Conservation (phyloP, 2,797 vertebrate species). For the Malurus splendens region DNA sequence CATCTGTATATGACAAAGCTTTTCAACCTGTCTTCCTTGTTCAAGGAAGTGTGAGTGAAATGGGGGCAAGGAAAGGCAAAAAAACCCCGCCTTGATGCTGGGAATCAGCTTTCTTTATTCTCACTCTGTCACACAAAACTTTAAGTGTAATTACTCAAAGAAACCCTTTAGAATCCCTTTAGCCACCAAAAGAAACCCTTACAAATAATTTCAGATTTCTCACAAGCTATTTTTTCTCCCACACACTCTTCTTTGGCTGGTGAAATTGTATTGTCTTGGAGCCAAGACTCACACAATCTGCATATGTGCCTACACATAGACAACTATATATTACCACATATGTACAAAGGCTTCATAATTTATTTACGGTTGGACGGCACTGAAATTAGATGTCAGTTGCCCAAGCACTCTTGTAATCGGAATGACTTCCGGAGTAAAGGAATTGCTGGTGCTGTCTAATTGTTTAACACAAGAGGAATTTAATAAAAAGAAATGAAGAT, state of each 20-base stretch:
- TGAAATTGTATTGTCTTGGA: neutral
- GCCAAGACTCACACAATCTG: neutral
- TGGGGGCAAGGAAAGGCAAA: fast-evolving
- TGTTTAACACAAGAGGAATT: neutral
- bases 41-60: neutral
- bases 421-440: neutral
- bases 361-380: neutral
- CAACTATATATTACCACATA: neutral
- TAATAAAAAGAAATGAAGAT: neutral
- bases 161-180: too few species aligned
- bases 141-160: neutral
- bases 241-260: neutral
- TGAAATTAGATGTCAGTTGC: neutral
- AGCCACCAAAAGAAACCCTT: neutral
- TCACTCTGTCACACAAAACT: neutral
- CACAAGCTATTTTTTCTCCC: neutral
- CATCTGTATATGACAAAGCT: neutral
- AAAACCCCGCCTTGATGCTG: neutral
- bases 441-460: neutral
- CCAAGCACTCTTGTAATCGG: neutral
- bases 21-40: neutral
- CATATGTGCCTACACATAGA: neutral
- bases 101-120: slow-evolving; percentile 6
- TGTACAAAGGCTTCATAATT: neutral
- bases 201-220: neutral